A percentile compares a stretch with the other conserved stretches of the same genome.
Evolutionary conservation across 2,113 vertebrate genomes (phyloP).

Genomic region (Nannospalax galili): DNA sequence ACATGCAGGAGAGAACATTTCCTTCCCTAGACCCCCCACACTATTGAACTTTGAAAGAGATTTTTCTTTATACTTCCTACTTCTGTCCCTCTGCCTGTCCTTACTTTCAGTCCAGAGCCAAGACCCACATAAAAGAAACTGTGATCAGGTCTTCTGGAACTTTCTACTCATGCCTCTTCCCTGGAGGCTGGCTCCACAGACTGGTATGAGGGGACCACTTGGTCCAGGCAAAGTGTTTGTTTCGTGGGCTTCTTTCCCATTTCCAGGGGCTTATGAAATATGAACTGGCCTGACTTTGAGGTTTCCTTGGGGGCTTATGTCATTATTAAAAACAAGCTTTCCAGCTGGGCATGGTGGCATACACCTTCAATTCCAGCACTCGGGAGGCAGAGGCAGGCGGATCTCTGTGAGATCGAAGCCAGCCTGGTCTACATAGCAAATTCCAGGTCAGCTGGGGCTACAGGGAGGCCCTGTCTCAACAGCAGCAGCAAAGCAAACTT

Average conservation of each 20-base stretch:
- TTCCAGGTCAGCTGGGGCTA: too few species aligned
- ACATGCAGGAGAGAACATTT: not conserved
- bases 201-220: not conserved
- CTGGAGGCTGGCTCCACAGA: not conserved
- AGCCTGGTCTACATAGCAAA: too few species aligned
- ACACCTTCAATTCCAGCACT: too few species aligned
- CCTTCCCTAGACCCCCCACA: not conserved
- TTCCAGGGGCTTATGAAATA: not conserved
- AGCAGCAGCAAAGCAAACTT: too few species aligned
- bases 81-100: not conserved
- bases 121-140: not conserved
- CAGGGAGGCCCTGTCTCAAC: too few species aligned
- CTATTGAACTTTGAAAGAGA: not conserved
- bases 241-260: rapidly evolving
- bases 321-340: conserved; percentile 17
- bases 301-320: not conserved
- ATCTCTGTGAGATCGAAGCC: too few species aligned
- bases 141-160: not conserved
- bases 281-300: not conserved
- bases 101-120: conserved; percentile 16
- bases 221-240: not conserved
- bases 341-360: not conserved
- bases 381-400: too few species aligned
- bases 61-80: not conserved
- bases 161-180: not conserved